phyloP scores from a whole-genome alignment of 2,888 invertebrate genomes.

The Cremastinae sp. region DNA sequence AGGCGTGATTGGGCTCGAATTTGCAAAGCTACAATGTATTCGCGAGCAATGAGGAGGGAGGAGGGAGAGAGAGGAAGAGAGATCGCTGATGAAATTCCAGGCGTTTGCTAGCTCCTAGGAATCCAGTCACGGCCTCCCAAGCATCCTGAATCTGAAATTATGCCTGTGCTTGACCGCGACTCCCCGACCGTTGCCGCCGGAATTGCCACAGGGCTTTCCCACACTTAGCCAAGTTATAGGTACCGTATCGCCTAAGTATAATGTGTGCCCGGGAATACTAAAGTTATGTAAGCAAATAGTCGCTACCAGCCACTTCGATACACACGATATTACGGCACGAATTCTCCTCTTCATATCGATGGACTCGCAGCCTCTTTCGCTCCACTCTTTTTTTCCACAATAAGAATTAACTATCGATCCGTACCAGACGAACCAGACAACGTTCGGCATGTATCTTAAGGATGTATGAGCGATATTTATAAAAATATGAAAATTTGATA shows the following conservation, averaged over 20 bases:
- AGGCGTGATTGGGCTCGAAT: no score
- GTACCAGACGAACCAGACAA: no score
- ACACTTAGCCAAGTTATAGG: slow-evolving; percentile 55
- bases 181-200: slow-evolving; percentile 49
- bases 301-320: slow-evolving; percentile 21
- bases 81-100: slow-evolving; percentile 51
- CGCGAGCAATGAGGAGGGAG: slow-evolving; percentile 11
- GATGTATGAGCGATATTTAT: no score
- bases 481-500: no score
- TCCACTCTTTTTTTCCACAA: no score
- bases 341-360: no score
- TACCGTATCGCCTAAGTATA: slow-evolving; percentile 43
- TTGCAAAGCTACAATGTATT: slow-evolving; percentile 10
- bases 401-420: no score
- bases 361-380: no score
- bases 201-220: slow-evolving; percentile 55
- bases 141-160: slow-evolving; percentile 61
- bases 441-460: no score
- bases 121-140: slow-evolving; percentile 55
- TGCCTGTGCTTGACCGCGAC: slow-evolving; percentile 53
- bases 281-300: slow-evolving; percentile 42
- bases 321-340: neutral
- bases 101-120: slow-evolving; percentile 59
- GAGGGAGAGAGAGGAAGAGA: slow-evolving; percentile 10
- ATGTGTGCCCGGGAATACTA: slow-evolving; percentile 40